phyloP scores from a whole-genome alignment of 2,113 vertebrate genomes.

The Taxidea taxus region DNA sequence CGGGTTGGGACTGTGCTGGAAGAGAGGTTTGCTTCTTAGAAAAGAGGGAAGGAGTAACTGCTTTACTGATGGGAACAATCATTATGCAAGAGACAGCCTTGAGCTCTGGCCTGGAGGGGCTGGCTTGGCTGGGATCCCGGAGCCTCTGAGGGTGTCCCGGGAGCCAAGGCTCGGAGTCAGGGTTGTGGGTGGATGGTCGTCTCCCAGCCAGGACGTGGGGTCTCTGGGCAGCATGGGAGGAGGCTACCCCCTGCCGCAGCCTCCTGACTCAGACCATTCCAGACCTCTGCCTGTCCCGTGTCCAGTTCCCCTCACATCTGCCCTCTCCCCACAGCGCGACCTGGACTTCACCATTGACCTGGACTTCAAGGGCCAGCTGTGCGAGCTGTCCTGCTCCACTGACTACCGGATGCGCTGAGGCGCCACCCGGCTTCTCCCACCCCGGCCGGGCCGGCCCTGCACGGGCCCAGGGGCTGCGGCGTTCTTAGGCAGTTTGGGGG shows the following conservation, averaged over 20 bases:
- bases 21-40: not conserved
- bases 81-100: not conserved
- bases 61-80: not conserved
- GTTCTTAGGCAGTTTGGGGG: not conserved
- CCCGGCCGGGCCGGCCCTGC: not conserved
- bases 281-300: not conserved
- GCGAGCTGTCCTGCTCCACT: conserved; percentile 92
- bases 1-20: not conserved
- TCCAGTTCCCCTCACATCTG: not conserved
- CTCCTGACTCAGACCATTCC: no score
- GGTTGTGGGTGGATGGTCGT: not conserved
- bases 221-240: not conserved
- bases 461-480: not conserved
- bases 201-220: accelerated
- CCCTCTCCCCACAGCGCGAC: conserved; percentile 86
- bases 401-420: conserved; percentile 94
- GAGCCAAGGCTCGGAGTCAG: not conserved
- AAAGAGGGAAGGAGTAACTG: not conserved
- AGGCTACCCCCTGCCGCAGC: no score
- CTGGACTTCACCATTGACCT: conserved; percentile 94
- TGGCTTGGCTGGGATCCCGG: not conserved
- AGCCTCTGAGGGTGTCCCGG: not conserved
- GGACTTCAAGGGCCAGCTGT: conserved; percentile 95
- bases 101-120: no score
- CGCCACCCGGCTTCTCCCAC: not conserved